Base-by-base conservation (phyloP, 2,113 vertebrate genomes). In the Stegastes partitus region DNA sequence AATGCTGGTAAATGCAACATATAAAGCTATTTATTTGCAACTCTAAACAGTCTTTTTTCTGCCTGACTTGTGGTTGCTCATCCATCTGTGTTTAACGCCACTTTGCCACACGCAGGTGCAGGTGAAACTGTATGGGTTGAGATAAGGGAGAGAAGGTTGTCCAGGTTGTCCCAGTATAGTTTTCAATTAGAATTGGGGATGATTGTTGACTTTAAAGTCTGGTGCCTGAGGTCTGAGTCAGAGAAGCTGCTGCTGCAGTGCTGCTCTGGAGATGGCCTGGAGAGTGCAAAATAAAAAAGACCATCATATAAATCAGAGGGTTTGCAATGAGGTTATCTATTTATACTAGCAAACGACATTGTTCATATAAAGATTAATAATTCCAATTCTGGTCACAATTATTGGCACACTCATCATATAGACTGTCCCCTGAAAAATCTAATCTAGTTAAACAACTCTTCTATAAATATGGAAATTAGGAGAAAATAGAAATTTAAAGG, bases 81-180 rank as follows among this genome's bases (percentile, higher is more conserved):
- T 14, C 11, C 14, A 1, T 10, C 47, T 50, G 25, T 19, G 62
- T 63, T 76, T 65, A 49, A 63, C 47, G 56, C 12, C 39, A 16
- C 0, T 1, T 54, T 7, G 1, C 23, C 45, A 28, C 16, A 4
- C 4, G 12, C 11, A 42, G 12, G 12, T n/a, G 49, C 2, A 64
- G 57, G 19, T 11, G 39, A n/a, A 49, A 5, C 21, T 14, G 15
- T 3, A 4, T 3, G 11, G 16, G 59, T 16, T 0, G 50, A 14
- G 45, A 16, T 42, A 61, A 62, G 16, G 42, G 74, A 71, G 39
- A 54, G 28, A 9, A 31, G 34, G 15, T n/a, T n/a, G n/a, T 54
- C 25, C 31, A 54, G 2, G 67, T 19, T 54, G 51, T 23, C 50
- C 63, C 8, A 21, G 0, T 56, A 22, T 10, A 59, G 51, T 47